These are phyloP conservation scores for Pycnomerus fuliginosus DNA, from an alignment of 2,888 invertebrate genomes.

Conservation along the genomic window DNA sequence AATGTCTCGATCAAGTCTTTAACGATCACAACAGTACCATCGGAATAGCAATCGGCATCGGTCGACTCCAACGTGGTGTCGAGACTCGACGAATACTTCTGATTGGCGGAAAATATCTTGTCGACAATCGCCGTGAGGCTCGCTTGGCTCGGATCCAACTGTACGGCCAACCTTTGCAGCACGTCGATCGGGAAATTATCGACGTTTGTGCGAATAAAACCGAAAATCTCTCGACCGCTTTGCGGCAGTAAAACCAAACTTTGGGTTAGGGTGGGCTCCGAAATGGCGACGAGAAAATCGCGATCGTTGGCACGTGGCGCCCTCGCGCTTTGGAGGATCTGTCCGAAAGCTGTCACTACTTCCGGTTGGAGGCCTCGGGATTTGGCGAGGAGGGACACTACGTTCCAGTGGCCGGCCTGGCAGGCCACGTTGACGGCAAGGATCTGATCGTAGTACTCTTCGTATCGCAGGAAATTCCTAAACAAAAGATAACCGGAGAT, in stretches of 20 bases:
- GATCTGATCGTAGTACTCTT: conserved; percentile 65
- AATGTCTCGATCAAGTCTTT: conserved; percentile 58
- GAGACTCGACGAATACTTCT: conserved; percentile 50
- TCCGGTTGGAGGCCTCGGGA: conserved; percentile 58
- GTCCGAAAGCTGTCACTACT: conserved; percentile 58
- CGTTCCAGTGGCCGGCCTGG: conserved; percentile 63
- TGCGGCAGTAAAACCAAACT: conserved; percentile 46
- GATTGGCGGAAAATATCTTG: conserved; percentile 44
- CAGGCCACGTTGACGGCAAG: conserved; percentile 64
- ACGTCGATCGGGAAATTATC: conserved; percentile 43
- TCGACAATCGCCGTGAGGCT: conserved; percentile 52
- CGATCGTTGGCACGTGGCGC: conserved; percentile 39
- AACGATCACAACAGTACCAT: conserved; percentile 37
- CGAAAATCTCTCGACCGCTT: conserved; percentile 44
- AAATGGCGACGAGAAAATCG: conserved; percentile 47
- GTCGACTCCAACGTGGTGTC: conserved; percentile 56
- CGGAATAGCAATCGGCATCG: conserved; percentile 47
- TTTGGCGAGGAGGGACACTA: conserved; percentile 55
- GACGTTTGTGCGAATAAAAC: conserved; percentile 43
- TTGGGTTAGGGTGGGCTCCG: conserved; percentile 49
- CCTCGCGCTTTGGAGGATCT: conserved; percentile 50
- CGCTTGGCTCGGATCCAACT: conserved; percentile 65
- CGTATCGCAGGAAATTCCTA: conserved; percentile 61
- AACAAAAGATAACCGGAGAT: no score
- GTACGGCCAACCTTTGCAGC: conserved; percentile 54